A percentile compares a stretch with the other conserved stretches of the same genome.
Evolutionary conservation across 2,113 vertebrate genomes (phyloP).

Genomic region (Amphiprion ocellaris): DNA sequence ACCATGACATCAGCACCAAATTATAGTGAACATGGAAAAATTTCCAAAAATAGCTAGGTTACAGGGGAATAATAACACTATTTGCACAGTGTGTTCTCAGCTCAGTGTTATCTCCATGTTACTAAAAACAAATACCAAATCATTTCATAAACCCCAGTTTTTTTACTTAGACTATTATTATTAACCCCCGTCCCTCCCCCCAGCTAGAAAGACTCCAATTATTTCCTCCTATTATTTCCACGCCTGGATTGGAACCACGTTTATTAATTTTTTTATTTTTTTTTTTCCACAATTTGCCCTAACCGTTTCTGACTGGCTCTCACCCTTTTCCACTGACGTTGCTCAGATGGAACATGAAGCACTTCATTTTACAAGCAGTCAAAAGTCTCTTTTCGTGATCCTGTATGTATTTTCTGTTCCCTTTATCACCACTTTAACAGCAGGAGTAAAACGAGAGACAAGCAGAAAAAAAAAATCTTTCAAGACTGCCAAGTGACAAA

Average conservation of each 20-base stretch:
- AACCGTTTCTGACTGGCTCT: constrained; percentile 47
- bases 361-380: constrained; percentile 70
- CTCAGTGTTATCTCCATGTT: constrained; percentile 56
- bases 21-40: constrained; percentile 59
- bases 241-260: constrained; percentile 62
- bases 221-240: constrained; percentile 72
- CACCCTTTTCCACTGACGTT: constrained; percentile 56
- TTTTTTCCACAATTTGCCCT: constrained; percentile 52
- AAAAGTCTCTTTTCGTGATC: constrained; percentile 70
- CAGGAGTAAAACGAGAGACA: constrained; percentile 78
- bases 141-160: constrained; percentile 62
- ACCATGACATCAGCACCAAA: constrained; percentile 72
- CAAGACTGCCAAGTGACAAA: constrained; percentile 82
- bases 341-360: constrained; percentile 61
- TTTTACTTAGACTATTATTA: constrained; percentile 65
- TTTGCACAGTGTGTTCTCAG: constrained; percentile 44
- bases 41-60: constrained; percentile 58
- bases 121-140: constrained; percentile 64
- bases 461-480: constrained; percentile 72
- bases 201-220: constrained; percentile 57
- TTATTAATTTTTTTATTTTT: constrained; percentile 45
- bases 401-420: constrained; percentile 79
- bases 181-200: constrained; percentile 43
- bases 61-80: constrained; percentile 59
- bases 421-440: constrained; percentile 81